Percentiles rank a stretch among this genome's conserved stretches.
Conservation (phyloP, 2,888 invertebrate genomes). For the Stenotaenia linearis region DNA sequence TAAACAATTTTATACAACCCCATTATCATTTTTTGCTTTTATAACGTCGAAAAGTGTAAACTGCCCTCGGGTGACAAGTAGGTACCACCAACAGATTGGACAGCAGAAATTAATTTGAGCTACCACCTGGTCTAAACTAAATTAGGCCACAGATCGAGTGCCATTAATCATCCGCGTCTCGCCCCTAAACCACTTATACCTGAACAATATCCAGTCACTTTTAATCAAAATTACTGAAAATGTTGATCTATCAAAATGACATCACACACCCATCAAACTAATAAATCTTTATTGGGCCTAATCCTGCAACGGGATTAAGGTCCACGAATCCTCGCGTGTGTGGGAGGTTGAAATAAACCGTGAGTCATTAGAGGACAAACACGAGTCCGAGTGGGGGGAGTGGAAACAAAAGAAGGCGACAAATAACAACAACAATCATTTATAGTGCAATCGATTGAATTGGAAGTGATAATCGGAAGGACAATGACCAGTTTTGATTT, state of each 20-base stretch:
- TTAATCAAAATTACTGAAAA: conserved; percentile 3
- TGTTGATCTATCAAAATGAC: background rate
- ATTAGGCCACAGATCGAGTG: conserved; percentile 8
- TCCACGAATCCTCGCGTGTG: background rate
- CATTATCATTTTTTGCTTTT: too few relatives aligned
- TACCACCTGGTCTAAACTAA: background rate
- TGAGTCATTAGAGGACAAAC: background rate
- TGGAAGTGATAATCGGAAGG: background rate
- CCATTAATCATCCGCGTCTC: background rate
- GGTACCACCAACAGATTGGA: conserved; percentile 3
- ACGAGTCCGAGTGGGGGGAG: background rate
- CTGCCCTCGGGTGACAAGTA: background rate
- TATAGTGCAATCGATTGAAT: background rate
- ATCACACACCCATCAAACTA: background rate
- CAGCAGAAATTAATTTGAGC: conserved; percentile 16
- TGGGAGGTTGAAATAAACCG: background rate
- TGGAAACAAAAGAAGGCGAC: background rate
- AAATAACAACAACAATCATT: background rate
- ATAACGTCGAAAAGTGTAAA: background rate
- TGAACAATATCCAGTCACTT: background rate
- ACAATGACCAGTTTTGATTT: conserved; percentile 17
- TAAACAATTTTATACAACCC: background rate
- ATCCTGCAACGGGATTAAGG: background rate
- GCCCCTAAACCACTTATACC: conserved; percentile 13
- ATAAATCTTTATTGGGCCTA: background rate